Evolutionary conservation across 2,888 invertebrate genomes (phyloP).

Genomic region (Chorisops tibialis): DNA sequence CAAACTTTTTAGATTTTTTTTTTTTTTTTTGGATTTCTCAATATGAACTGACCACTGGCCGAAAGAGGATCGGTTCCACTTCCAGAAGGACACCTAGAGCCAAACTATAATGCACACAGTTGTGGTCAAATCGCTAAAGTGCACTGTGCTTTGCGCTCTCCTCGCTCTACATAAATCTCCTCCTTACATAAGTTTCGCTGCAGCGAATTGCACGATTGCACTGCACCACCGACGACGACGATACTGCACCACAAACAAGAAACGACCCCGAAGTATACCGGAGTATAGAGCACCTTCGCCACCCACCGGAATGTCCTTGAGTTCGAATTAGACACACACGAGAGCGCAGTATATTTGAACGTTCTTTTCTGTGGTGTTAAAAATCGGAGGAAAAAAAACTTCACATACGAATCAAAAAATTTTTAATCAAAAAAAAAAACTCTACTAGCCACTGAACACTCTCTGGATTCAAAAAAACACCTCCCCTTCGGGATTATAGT

Average conservation of each 20-base stretch:
- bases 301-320: conserved; percentile 45
- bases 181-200: conserved; percentile 24
- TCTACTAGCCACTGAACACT: too few relatives aligned
- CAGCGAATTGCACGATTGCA: conserved; percentile 10
- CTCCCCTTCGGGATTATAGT: background rate
- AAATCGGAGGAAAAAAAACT: too few relatives aligned
- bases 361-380: background rate
- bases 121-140: background rate
- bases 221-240: conserved; percentile 21
- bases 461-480: too few relatives aligned
- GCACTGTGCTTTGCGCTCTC: background rate
- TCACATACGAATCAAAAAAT: too few relatives aligned
- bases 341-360: background rate
- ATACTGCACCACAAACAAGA: conserved; percentile 8
- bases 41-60: too few relatives aligned
- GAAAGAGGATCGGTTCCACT: background rate
- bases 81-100: background rate
- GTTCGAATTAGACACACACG: conserved; percentile 22
- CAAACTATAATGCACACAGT: background rate
- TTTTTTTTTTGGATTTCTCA: too few relatives aligned
- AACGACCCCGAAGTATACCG: conserved; percentile 11
- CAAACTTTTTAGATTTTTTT: too few relatives aligned
- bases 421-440: too few relatives aligned
- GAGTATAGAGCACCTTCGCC: conserved; percentile 8
- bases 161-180: background rate